phyloP scores from a whole-genome alignment of 2,113 vertebrate genomes.

The Orthochromis malagaraziensis region DNA sequence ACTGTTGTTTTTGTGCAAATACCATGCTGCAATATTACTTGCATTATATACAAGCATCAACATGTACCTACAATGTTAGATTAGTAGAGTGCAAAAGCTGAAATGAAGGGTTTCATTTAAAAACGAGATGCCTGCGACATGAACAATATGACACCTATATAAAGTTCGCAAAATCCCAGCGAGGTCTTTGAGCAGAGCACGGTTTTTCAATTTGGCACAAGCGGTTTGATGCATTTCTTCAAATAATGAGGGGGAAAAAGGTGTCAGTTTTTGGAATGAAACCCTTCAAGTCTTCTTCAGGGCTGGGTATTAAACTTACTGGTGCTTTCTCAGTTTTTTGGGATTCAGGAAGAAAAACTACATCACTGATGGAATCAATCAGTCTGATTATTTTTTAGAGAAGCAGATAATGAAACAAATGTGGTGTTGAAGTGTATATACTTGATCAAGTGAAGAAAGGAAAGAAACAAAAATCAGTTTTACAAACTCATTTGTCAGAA shows the following conservation, averaged over 20 bases:
- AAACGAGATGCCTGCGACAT: neutral
- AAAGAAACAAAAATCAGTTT: neutral
- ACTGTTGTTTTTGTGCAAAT: neutral
- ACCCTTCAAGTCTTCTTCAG: neutral
- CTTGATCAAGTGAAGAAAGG: neutral
- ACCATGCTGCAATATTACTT: neutral
- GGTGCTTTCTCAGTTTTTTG: conserved; percentile 1
- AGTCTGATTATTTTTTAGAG: neutral
- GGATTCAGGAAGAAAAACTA: neutral
- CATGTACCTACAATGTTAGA: neutral
- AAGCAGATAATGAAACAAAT: neutral
- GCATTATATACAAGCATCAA: neutral
- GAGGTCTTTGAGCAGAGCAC: neutral
- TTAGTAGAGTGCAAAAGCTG: neutral
- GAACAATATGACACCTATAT: neutral
- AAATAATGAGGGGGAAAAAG: neutral
- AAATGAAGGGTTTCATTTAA: conserved; percentile 14
- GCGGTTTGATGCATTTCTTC: neutral
- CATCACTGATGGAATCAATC: neutral
- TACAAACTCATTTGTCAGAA: neutral
- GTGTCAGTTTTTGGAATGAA: conserved; percentile 10
- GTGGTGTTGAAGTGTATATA: neutral
- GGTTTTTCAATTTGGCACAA: neutral
- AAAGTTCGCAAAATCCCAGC: neutral
- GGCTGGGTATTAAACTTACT: conserved; percentile 13